A percentile compares a stretch with the other conserved stretches of the same genome.
Evolutionary conservation across 2,797 vertebrate species (phyloP).

Genomic region (Hypotaenidia okinawae): DNA sequence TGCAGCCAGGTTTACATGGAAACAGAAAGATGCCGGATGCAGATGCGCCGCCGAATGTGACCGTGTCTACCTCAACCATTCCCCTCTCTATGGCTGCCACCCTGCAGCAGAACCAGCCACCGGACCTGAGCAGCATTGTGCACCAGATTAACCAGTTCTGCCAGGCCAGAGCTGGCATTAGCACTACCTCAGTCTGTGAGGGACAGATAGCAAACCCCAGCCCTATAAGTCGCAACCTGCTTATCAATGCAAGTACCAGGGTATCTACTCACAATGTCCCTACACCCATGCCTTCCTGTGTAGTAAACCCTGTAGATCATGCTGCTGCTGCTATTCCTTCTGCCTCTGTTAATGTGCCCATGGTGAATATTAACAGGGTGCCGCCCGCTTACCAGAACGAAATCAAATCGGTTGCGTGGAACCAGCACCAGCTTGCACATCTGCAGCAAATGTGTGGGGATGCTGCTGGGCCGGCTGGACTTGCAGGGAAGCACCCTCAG

Average conservation of each 20-base stretch:
- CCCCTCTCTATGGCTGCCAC: conserved; percentile 96
- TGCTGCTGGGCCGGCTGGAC: conserved; percentile 82
- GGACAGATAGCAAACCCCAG: conserved; percentile 99
- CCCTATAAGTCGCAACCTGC: conserved; percentile 98
- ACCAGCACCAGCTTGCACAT: conserved; percentile 93
- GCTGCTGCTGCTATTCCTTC: conserved; percentile 83
- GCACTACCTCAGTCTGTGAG: conserved; percentile 96
- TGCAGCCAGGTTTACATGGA: conserved; percentile 83
- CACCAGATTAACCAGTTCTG: conserved; percentile 99
- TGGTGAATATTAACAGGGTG: conserved; percentile 88
- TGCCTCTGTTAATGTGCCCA: conserved; percentile 79
- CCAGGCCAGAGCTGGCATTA: conserved; percentile 92
- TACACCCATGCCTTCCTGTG: conserved; percentile 86
- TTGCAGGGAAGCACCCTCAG: conserved; percentile 87
- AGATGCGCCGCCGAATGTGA: conserved; percentile 97
- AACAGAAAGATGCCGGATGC: conserved; percentile 92
- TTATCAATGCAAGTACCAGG: conserved; percentile 97
- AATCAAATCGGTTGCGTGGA: conserved; percentile 92
- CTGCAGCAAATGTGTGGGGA: conserved; percentile 89
- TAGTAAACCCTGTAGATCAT: conserved; percentile 87
- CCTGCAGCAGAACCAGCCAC: conserved; percentile 90
- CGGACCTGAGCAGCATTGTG: conserved; percentile 98
- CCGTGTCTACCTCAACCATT: conserved; percentile 99
- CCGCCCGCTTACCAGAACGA: conserved; percentile 88
- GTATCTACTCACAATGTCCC: conserved; percentile 91